Evolutionary conservation across 2,113 vertebrate genomes (phyloP), one percentile per base, ranked within the genome.

Genomic region (Esox niger): DNA sequence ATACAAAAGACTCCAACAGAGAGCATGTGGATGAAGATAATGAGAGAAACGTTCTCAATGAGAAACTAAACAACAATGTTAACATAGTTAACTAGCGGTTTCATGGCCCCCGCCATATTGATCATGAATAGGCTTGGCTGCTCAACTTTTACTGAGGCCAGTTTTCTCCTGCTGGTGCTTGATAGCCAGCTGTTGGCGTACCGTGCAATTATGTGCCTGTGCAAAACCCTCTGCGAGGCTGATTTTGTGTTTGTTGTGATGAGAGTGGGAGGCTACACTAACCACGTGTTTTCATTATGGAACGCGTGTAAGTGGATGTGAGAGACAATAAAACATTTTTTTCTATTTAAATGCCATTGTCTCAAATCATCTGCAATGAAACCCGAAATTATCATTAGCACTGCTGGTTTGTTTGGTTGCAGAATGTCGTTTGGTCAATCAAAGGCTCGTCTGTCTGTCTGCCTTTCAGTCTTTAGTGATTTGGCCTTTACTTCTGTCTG

Each of bases 301-400:
- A 77, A 79, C 60, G 75, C 62, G 31, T 79, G 77, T 73, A 71
- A 81, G 80, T 78, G 76, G 79, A 84, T 84, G 84, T 79, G 78
- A 82, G 65, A 62, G 52, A 62, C 83, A 84, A 82, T n/a, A n/a
- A n/a, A n/a, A n/a, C n/a, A n/a, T n/a, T n/a, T n/a, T n/a, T n/a
- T n/a, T n/a, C n/a, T n/a, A n/a, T n/a, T n/a, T n/a, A n/a, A 77
- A 75, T 81, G 79, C 79, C 84, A 86, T 86, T 86, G 84, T 86
- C 81, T 87, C 80, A 82, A 86, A 89, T 78, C 79, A 76, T 83
- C 76, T 23, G 68, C 79, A 72, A 65, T 76, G 79, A 84, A 89
- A 86, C 81, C 82, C 65, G 1, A 62, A 89, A 89, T 91, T 90
- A 90, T 89, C 85, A 89, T 90, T 83, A 89, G 71, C 62, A 61